Base-by-base conservation (phyloP, 2,113 vertebrate species). In the Pipa parva region DNA sequence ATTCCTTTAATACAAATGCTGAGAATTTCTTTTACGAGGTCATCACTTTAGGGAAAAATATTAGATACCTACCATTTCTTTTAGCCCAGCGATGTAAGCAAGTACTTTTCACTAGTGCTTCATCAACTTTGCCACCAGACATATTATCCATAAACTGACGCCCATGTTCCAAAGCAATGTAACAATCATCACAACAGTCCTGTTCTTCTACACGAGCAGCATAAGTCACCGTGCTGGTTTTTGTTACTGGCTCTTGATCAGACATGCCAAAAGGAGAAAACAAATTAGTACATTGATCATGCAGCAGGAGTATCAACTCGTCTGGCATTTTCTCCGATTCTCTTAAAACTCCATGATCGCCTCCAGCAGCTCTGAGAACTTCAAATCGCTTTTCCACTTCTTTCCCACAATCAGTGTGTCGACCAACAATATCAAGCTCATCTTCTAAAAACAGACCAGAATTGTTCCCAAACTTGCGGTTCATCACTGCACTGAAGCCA, bases 71-170 rank as follows among this genome's bases (percentile, higher is more conserved):
- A 99, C 96, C 93, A 10, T 92, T 96, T 83, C 90, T 88, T 86
- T 95, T 98, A 65, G 89, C 90, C 97, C 97, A 99, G 61, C 90
- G 91, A 77, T 99, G 95, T 75, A 99, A 87, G 81, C 94, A 97
- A 75, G 96, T 93, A 81, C 87, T 94, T 81, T 93, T 97, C 72
- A 99, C 93, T 82, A 97, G 88, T 39, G 88, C 89, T 90, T 99
- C 95, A 49, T 99, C 97, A 74, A 98, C 95, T 75, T 97, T 97
- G 57, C 95, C 95, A 42, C 97, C 96, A 2, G 97, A 97, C 97
- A 98, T 98, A 85, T 98, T 99, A 87, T 99, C 97, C 95, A 99
- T 98, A 81, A 98, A 99, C 81, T 99, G 95, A 69, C 96, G 89
- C 39, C 97, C 97, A 24, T 97, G 95, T 78, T 98, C 96, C 84